Conservation (phyloP, 2,888 invertebrate species). For the Piscicola geometra region DNA sequence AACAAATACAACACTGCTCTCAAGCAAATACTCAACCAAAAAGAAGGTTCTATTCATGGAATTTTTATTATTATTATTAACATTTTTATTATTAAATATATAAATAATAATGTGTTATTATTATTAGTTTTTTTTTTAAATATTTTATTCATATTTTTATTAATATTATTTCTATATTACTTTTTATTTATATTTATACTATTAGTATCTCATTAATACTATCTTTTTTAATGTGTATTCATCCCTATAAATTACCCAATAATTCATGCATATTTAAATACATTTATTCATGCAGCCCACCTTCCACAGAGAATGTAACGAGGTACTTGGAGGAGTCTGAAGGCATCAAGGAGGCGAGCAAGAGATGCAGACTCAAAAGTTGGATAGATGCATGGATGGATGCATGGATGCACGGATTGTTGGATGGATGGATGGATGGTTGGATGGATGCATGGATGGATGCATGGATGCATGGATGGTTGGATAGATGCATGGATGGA, state of each 20-base stretch:
- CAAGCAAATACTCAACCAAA: neutral
- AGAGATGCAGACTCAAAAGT: conserved; percentile 1
- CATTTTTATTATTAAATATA: neutral
- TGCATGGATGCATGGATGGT: too few relatives aligned
- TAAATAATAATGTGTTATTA: neutral
- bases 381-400: neutral
- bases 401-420: conserved; percentile 18
- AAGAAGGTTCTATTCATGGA: neutral
- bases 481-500: too few relatives aligned
- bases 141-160: neutral
- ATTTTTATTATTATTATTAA: neutral
- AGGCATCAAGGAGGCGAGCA: neutral
- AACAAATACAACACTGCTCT: neutral
- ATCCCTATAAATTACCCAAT: too few relatives aligned
- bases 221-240: too few relatives aligned
- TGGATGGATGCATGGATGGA: conserved; percentile 20
- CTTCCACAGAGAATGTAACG: neutral
- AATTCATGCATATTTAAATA: too few relatives aligned
- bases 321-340: neutral
- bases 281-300: too few relatives aligned
- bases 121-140: neutral
- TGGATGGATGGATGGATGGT: conserved; percentile 17
- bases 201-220: too few relatives aligned
- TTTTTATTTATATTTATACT: too few relatives aligned
- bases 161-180: neutral